These are phyloP conservation scores for Bibio marci DNA, from an alignment of 2,888 invertebrate species.

Conservation along the genomic window DNA sequence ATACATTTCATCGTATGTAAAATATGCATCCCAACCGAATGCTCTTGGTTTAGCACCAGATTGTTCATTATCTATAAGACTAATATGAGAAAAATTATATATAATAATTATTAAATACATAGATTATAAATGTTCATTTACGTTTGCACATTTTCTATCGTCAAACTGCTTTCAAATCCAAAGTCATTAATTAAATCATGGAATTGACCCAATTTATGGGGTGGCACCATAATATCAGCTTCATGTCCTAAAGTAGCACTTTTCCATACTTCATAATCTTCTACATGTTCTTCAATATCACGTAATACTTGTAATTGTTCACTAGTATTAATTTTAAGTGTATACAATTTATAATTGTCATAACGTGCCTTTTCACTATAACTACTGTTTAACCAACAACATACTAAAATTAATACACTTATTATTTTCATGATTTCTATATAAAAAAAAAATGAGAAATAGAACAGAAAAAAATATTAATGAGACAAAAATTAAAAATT, in stretches of 20 bases:
- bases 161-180: conserved; percentile 26
- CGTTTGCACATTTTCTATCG: conserved; percentile 42
- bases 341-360: conserved; percentile 21
- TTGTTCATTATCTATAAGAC: conserved; percentile 33
- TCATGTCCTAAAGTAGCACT: conserved; percentile 16
- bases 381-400: too few species aligned
- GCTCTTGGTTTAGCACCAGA: conserved; percentile 9
- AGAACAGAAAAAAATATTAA: too few species aligned
- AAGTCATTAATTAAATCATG: conserved; percentile 24
- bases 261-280: too few species aligned
- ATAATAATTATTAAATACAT: too few species aligned
- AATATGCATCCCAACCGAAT: conserved; percentile 42
- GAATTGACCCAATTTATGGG: conserved; percentile 31
- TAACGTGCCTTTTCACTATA: conserved; percentile 17
- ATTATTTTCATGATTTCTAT: too few species aligned
- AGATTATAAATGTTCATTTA: too few species aligned
- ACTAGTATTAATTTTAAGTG: conserved; percentile 28
- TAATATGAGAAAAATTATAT: too few species aligned
- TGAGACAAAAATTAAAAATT: too few species aligned
- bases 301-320: conserved; percentile 31
- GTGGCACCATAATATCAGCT: conserved; percentile 42
- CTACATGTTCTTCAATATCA: conserved; percentile 10
- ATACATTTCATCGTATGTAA: conserved; percentile 39
- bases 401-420: too few species aligned
- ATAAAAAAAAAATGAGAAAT: too few species aligned